Evolutionary conservation across 2,797 vertebrate species (phyloP).

Genomic region (Sebastes miniatus): DNA sequence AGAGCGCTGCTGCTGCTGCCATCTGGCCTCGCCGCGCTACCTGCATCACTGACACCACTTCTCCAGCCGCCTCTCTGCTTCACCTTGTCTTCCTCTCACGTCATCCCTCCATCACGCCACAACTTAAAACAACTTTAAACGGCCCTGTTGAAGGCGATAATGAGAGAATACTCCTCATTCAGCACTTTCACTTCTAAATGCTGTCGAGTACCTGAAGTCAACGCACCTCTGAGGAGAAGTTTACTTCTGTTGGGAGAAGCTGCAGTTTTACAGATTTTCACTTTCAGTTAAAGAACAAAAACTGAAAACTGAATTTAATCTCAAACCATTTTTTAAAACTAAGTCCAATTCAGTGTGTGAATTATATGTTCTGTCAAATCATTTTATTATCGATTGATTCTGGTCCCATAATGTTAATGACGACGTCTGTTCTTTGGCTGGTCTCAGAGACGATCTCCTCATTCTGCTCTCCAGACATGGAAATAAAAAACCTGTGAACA

Average conservation of each 20-base stretch:
- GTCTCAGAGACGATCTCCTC: neutral
- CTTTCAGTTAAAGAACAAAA: neutral
- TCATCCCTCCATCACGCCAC: constrained; percentile 12
- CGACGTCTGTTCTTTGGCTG: neutral
- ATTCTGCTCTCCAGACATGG: neutral
- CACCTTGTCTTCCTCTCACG: constrained; percentile 15
- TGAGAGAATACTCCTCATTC: constrained; percentile 34
- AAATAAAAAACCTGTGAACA: neutral
- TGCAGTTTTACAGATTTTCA: neutral
- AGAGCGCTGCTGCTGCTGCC: constrained; percentile 57
- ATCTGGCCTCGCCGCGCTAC: constrained; percentile 47
- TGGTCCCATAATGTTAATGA: neutral
- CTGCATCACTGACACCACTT: constrained; percentile 58
- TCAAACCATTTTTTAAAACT: neutral
- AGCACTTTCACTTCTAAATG: constrained; percentile 38
- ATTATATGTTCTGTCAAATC: neutral
- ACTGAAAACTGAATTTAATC: too few relatives aligned
- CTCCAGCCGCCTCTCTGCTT: neutral
- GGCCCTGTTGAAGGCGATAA: constrained; percentile 11
- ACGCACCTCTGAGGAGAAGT: neutral
- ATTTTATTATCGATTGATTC: neutral
- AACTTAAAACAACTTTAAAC: constrained; percentile 16
- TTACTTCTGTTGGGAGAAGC: neutral
- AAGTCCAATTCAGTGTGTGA: neutral
- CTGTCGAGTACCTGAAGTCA: neutral